These are phyloP conservation scores for Colossoma macropomum DNA, from an alignment of 2,113 vertebrate species.

Conservation along the genomic window DNA sequence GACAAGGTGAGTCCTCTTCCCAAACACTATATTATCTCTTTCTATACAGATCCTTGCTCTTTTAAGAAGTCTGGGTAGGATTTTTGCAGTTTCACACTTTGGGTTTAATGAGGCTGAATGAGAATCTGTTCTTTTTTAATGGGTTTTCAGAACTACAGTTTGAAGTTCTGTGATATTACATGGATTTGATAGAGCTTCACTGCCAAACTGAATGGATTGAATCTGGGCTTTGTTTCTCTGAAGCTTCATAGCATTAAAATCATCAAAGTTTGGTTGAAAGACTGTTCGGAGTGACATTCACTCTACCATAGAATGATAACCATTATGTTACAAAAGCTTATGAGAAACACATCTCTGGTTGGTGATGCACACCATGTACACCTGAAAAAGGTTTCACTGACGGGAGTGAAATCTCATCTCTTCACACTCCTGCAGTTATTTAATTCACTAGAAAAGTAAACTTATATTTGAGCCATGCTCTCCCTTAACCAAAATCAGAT, in stretches of 20 bases:
- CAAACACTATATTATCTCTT: constrained; percentile 38
- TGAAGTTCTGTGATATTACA: too few species aligned
- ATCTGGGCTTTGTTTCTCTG: neutral
- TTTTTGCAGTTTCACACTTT: neutral
- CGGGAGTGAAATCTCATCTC: constrained; percentile 23
- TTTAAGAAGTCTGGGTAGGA: neutral
- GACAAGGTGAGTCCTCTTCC: constrained; percentile 50
- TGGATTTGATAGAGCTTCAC: neutral
- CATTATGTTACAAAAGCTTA: constrained; percentile 52
- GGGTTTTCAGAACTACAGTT: neutral
- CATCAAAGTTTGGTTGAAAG: neutral
- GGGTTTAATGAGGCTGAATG: constrained; percentile 70
- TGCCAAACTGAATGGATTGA: neutral
- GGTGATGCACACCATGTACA: constrained; percentile 54
- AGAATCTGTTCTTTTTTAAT: constrained; percentile 57
- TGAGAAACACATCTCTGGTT: constrained; percentile 17
- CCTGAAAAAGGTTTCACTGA: constrained; percentile 16
- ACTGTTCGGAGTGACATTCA: neutral
- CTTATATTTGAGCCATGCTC: neutral
- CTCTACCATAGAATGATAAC: constrained; percentile 1
- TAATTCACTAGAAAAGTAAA: constrained; percentile 21
- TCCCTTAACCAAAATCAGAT: constrained; percentile 5
- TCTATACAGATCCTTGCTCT: neutral
- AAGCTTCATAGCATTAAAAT: neutral
- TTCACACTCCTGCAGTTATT: constrained; percentile 11